Conservation (phyloP, 2,113 vertebrate species). For the Collichthys lucidus region DNA sequence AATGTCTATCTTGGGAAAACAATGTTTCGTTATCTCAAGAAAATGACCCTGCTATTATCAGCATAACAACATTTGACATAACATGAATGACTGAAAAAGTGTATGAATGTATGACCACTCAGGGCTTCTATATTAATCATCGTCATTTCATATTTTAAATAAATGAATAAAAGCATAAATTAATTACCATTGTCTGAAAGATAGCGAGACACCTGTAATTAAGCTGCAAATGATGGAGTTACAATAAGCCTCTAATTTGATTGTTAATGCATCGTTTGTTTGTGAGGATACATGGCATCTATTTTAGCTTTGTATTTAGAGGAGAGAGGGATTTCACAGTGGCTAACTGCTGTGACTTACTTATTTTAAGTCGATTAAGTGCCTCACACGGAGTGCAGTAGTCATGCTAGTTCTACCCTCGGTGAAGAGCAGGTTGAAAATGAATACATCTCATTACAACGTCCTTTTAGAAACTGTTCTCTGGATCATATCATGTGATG, state of each 20-base stretch:
- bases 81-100: too few relatives aligned
- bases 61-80: too few relatives aligned
- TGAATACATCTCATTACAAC: too few relatives aligned
- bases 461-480: background rate
- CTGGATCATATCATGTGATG: background rate
- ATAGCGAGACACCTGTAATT: background rate
- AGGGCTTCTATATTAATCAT: too few relatives aligned
- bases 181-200: background rate
- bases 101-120: too few relatives aligned
- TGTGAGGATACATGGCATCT: background rate
- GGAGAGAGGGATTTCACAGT: background rate
- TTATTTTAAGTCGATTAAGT: background rate
- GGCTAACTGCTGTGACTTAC: background rate
- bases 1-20: too few relatives aligned
- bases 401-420: background rate
- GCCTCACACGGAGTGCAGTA: background rate
- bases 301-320: background rate
- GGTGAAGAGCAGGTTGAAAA: background rate
- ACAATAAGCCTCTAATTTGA: background rate
- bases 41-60: too few relatives aligned
- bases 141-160: background rate
- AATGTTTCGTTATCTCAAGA: too few relatives aligned
- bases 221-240: background rate
- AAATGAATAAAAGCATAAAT: background rate
- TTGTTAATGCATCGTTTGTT: background rate